A percentile compares a stretch with the other conserved stretches of the same genome.
Evolutionary conservation across 2,113 vertebrate genomes (phyloP).

Genomic region (Butorides virescens): DNA sequence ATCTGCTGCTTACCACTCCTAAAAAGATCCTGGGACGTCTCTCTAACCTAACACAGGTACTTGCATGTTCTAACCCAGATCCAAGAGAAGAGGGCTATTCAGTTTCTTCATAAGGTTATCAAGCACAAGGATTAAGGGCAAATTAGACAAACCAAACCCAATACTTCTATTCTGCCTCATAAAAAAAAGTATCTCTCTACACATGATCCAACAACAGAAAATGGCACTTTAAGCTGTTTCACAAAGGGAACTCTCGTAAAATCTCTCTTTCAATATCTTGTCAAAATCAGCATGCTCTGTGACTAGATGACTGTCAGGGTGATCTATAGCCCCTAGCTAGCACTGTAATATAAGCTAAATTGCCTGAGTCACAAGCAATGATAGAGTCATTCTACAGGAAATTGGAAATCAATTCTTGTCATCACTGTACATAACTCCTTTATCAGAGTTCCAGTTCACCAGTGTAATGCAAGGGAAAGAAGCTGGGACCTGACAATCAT

Average conservation of each 20-base stretch:
- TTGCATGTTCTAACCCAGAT: neutral
- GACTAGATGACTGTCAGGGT: constrained; percentile 83
- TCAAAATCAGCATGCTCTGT: constrained; percentile 75
- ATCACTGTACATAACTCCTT: constrained; percentile 84
- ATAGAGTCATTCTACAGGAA: constrained; percentile 92
- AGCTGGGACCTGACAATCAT: constrained; percentile 35
- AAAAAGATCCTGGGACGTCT: neutral
- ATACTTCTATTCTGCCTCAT: neutral
- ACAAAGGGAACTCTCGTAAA: constrained; percentile 48
- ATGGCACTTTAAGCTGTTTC: neutral
- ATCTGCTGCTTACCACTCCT: neutral
- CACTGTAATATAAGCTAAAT: constrained; percentile 86
- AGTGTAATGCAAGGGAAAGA: constrained; percentile 49
- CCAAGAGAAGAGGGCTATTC: neutral
- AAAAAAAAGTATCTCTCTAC: neutral
- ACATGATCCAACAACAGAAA: neutral
- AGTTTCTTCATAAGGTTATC: neutral
- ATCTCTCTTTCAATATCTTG: constrained; percentile 70
- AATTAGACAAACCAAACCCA: neutral
- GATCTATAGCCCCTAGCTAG: constrained; percentile 83
- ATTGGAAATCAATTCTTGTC: constrained; percentile 98
- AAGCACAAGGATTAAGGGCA: neutral
- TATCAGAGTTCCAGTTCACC: constrained; percentile 76
- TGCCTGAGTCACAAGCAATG: constrained; percentile 85
- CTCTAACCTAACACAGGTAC: neutral